A percentile compares a stretch with the other conserved stretches of the same genome.
Evolutionary conservation across 2,797 vertebrate genomes (phyloP).

Genomic region (Hydrolagus colliei): DNA sequence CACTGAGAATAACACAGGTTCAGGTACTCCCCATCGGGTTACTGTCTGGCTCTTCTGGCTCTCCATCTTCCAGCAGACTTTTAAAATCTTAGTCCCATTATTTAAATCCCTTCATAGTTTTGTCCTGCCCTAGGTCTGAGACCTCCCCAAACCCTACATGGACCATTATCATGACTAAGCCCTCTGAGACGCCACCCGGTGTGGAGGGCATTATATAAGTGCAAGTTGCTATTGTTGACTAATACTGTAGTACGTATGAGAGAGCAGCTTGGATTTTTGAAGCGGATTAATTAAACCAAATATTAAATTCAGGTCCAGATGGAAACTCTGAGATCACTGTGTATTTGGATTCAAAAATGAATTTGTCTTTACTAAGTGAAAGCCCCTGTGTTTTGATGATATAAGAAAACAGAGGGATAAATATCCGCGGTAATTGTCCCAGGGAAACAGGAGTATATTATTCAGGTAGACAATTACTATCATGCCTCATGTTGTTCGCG

Average conservation of each 20-base stretch:
- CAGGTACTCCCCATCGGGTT: too few relatives aligned
- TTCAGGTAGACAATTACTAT: neutral
- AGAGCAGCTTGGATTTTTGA: neutral
- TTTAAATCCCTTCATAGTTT: too few relatives aligned
- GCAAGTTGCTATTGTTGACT: too few relatives aligned
- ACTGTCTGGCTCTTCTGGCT: too few relatives aligned
- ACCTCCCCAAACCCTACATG: too few relatives aligned
- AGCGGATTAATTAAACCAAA: neutral
- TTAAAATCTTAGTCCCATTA: too few relatives aligned
- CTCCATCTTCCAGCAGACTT: too few relatives aligned
- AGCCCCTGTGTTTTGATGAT: neutral
- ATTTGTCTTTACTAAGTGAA: neutral
- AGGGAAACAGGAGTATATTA: neutral
- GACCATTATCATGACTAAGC: too few relatives aligned
- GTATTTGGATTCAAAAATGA: neutral
- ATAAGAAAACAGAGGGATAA: neutral
- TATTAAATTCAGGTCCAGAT: neutral
- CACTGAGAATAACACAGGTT: too few relatives aligned
- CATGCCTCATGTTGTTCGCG: neutral
- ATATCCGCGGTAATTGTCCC: constrained; percentile 7
- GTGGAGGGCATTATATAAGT: too few relatives aligned
- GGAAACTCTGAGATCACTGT: neutral
- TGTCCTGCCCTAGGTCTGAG: too few relatives aligned
- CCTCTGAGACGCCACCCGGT: too few relatives aligned
- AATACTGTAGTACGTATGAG: neutral